Conservation (phyloP, 2,888 invertebrate genomes). For the Ophion ventricosus region DNA sequence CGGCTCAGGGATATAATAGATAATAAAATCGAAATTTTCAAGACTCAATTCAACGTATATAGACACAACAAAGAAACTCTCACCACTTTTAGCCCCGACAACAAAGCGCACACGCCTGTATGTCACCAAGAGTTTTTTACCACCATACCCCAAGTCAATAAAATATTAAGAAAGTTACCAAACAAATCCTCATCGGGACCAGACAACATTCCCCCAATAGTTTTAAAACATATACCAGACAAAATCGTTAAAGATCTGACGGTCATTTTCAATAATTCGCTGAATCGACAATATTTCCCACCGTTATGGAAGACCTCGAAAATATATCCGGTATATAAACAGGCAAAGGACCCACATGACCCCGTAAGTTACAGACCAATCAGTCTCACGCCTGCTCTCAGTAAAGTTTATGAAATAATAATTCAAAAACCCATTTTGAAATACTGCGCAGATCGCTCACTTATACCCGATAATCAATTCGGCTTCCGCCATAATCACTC, state of each 20-base stretch:
- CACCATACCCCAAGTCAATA: neutral
- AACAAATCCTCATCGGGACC: constrained; percentile 60
- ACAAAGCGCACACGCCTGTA: neutral
- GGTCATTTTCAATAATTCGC: constrained; percentile 53
- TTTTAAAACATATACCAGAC: constrained; percentile 50
- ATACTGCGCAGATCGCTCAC: neutral
- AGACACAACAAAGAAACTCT: neutral
- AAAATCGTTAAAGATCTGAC: constrained; percentile 20
- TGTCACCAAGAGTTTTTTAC: neutral
- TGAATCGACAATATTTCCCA: constrained; percentile 53
- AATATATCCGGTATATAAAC: constrained; percentile 41
- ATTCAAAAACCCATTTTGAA: constrained; percentile 22
- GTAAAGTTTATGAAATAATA: constrained; percentile 54
- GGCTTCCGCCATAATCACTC: constrained; percentile 56
- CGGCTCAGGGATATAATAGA: neutral
- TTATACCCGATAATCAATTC: constrained; percentile 56
- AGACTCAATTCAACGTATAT: neutral
- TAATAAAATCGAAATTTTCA: neutral
- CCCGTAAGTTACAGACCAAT: constrained; percentile 62
- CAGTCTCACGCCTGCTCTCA: constrained; percentile 49
- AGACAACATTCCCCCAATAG: constrained; percentile 58
- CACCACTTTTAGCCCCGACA: neutral
- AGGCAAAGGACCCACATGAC: constrained; percentile 30
- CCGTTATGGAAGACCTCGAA: constrained; percentile 51
- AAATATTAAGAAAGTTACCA: constrained; percentile 41